A percentile compares a stretch with the other conserved stretches of the same genome.
These are phyloP conservation scores for Xylophagus ater DNA, from an alignment of 2,888 invertebrate species.

Conservation along the genomic window DNA sequence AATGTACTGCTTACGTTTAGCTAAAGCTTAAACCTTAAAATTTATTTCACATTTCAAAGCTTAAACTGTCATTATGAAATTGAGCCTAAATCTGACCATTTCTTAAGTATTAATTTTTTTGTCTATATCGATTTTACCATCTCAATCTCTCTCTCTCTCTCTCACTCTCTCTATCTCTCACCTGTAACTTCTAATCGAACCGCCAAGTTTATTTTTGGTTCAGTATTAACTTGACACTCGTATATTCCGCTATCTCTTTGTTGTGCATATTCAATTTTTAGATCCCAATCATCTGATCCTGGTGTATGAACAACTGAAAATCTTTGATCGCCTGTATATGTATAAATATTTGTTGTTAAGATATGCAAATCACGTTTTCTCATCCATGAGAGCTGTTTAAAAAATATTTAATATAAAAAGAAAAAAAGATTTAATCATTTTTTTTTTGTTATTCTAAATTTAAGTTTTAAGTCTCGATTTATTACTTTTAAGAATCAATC, in stretches of 20 bases:
- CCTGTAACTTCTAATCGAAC: slow-evolving; percentile 50
- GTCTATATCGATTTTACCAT: too few relatives aligned
- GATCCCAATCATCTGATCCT: slow-evolving; percentile 76
- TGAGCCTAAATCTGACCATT: too few relatives aligned
- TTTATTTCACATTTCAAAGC: too few relatives aligned
- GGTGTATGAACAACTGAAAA: slow-evolving; percentile 78
- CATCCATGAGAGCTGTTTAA: slow-evolving; percentile 37
- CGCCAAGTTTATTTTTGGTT: slow-evolving; percentile 80
- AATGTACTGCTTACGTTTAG: too few relatives aligned
- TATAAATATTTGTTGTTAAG: slow-evolving; percentile 71
- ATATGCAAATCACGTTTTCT: slow-evolving; percentile 55
- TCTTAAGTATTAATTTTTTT: too few relatives aligned
- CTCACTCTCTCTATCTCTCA: too few relatives aligned
- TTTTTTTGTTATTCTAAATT: too few relatives aligned
- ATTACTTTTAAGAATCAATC: too few relatives aligned
- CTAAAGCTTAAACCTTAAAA: too few relatives aligned
- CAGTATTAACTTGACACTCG: slow-evolving; percentile 83
- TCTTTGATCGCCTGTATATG: slow-evolving; percentile 77
- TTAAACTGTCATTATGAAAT: too few relatives aligned
- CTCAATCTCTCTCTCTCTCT: too few relatives aligned
- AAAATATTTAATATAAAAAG: slow-evolving; percentile 4
- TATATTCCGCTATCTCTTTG: slow-evolving; percentile 73
- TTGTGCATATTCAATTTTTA: slow-evolving; percentile 74
- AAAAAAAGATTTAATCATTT: slow-evolving; percentile 6
- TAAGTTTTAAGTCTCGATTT: too few relatives aligned